phyloP scores from a whole-genome alignment of 2,888 invertebrate species.

The Hoplodrina blanda region DNA sequence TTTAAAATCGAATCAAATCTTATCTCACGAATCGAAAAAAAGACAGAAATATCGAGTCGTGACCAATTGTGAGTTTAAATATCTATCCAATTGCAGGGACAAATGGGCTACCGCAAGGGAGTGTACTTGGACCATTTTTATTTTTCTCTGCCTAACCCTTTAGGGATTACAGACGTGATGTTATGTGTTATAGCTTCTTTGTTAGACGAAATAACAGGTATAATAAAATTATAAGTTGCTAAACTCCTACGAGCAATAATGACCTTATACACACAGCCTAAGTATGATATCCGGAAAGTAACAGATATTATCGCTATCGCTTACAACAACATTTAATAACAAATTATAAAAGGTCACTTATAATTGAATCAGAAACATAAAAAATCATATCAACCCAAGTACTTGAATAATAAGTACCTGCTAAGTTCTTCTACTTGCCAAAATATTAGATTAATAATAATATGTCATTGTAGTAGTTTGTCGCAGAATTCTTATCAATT shows the following conservation, averaged over 20 bases:
- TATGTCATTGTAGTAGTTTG: background rate
- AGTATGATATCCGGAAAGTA: conserved; percentile 79
- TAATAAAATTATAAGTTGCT: background rate
- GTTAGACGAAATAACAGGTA: background rate
- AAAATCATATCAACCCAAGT: conserved; percentile 31
- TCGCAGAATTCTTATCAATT: conserved; percentile 22
- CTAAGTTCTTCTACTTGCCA: conserved; percentile 12
- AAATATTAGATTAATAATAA: conserved; percentile 15
- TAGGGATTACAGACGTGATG: too few relatives aligned
- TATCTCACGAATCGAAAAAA: background rate
- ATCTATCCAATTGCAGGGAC: background rate
- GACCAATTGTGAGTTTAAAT: background rate
- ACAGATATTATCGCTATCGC: conserved; percentile 73
- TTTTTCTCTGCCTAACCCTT: too few relatives aligned
- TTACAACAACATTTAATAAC: conserved; percentile 58
- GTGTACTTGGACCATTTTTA: conserved; percentile 13
- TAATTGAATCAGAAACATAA: conserved; percentile 46
- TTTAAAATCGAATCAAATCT: background rate
- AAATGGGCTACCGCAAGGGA: background rate
- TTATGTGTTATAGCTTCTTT: too few relatives aligned
- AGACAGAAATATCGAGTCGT: background rate
- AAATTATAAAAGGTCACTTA: conserved; percentile 64
- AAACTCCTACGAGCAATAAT: conserved; percentile 23
- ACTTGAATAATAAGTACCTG: conserved; percentile 9
- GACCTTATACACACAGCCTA: conserved; percentile 43